These are phyloP conservation scores for Eurosta solidaginis DNA, from an alignment of 1,140 invertebrate genomes.

Conservation along the genomic window DNA sequence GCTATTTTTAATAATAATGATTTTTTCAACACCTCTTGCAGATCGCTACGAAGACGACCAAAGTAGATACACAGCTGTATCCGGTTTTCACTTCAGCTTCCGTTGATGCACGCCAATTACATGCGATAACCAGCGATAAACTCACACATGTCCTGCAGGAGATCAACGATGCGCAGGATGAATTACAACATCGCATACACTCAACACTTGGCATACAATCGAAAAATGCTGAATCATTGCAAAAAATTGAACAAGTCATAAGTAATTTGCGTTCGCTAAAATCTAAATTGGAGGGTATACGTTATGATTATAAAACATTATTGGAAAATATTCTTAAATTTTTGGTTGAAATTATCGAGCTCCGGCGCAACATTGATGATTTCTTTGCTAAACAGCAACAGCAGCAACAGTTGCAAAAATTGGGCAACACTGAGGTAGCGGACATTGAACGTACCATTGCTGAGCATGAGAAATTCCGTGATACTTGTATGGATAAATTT, in stretches of 20 bases:
- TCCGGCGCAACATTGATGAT: slow-evolving; percentile 50
- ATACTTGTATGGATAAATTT: slow-evolving; percentile 58
- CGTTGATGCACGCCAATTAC: slow-evolving; percentile 65
- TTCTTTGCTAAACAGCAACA: slow-evolving; percentile 43
- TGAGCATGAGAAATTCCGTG: slow-evolving; percentile 58
- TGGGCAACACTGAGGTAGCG: not conserved
- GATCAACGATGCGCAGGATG: slow-evolving; percentile 72
- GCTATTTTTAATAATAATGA: not conserved
- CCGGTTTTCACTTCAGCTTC: slow-evolving; percentile 73
- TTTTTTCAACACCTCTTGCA: slow-evolving; percentile 47
- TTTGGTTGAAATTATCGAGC: slow-evolving; percentile 49
- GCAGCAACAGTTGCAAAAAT: slow-evolving; percentile 30
- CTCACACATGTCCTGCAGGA: slow-evolving; percentile 68
- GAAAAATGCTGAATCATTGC: slow-evolving; percentile 67
- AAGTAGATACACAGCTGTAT: slow-evolving; percentile 76
- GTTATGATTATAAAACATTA: slow-evolving; percentile 75
- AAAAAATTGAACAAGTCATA: slow-evolving; percentile 67
- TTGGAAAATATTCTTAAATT: slow-evolving; percentile 68
- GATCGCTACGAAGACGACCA: slow-evolving; percentile 77
- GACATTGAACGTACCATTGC: slow-evolving; percentile 49
- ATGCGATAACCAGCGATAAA: slow-evolving; percentile 62
- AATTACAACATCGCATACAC: slow-evolving; percentile 73
- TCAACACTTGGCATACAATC: slow-evolving; percentile 62
- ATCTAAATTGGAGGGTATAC: slow-evolving; percentile 68
- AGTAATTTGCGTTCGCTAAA: slow-evolving; percentile 55